Conservation (phyloP, 1,140 invertebrate species). For the Drosophila repleta region DNA sequence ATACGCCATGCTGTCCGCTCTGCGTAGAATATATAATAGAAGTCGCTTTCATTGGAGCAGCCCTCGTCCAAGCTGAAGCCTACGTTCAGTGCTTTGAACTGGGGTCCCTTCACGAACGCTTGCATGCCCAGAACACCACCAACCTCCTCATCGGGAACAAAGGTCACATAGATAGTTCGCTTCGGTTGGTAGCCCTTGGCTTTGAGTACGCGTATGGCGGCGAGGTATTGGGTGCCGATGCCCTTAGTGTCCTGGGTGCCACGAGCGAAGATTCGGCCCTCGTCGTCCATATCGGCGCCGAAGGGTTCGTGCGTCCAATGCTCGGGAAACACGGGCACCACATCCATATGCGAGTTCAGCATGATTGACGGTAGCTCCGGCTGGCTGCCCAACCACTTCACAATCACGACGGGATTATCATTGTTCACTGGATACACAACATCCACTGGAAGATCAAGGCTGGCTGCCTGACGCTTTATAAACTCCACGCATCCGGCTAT, state of each 20-base stretch:
- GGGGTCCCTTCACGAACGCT: constrained; percentile 89
- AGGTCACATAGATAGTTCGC: constrained; percentile 90
- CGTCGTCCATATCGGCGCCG: constrained; percentile 88
- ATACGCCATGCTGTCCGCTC: constrained; percentile 90
- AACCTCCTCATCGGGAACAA: constrained; percentile 96
- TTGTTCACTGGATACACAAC: constrained; percentile 84
- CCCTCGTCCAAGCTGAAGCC: constrained; percentile 96
- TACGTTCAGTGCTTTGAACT: constrained; percentile 93
- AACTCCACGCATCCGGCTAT: constrained; percentile 86
- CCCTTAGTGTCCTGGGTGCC: constrained; percentile 88
- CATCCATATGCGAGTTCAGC: constrained; percentile 94
- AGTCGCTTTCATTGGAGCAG: constrained; percentile 87
- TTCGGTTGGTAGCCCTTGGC: constrained; percentile 85
- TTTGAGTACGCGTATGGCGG: constrained; percentile 89
- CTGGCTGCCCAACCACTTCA: constrained; percentile 90
- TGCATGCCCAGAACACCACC: constrained; percentile 94
- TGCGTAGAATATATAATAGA: constrained; percentile 90
- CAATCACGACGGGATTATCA: constrained; percentile 87
- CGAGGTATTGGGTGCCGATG: constrained; percentile 85
- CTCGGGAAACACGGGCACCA: constrained; percentile 91
- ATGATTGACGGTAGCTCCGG: constrained; percentile 88
- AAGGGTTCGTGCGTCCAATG: constrained; percentile 89
- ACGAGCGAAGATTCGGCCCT: constrained; percentile 91
- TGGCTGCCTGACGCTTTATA: constrained; percentile 87
- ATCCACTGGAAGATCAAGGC: constrained; percentile 86